These are phyloP conservation scores for Apodemus agrarius DNA, from an alignment of 2,797 vertebrate species.

Conservation along the genomic window DNA sequence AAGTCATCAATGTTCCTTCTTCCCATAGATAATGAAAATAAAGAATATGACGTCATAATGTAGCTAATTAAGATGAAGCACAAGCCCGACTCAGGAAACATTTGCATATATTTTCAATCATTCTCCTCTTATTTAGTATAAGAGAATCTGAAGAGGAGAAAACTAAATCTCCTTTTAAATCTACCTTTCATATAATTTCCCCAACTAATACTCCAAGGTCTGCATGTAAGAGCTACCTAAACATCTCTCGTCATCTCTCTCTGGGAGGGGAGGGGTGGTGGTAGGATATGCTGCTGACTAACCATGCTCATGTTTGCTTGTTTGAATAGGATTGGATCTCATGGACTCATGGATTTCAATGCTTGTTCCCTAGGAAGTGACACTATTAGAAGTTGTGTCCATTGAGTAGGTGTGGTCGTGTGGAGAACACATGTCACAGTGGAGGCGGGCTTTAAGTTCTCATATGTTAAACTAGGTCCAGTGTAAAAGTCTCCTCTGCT, in stretches of 20 bases:
- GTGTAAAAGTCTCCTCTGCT: neutral
- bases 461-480: neutral
- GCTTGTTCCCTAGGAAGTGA: neutral
- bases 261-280: neutral
- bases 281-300: neutral
- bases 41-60: neutral
- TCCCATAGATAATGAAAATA: neutral
- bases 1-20: neutral
- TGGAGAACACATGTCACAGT: neutral
- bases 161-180: neutral
- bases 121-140: neutral
- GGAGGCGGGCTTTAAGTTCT: neutral
- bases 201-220: neutral
- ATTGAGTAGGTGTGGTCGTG: neutral
- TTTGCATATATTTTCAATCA: neutral
- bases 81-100: constrained; percentile 3
- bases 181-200: neutral
- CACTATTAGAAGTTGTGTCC: neutral
- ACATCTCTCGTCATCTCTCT: neutral
- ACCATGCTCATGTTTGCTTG: neutral
- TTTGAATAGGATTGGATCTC: neutral
- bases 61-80: constrained; percentile 28
- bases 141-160: neutral
- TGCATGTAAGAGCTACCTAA: neutral
- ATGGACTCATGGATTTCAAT: neutral